phyloP scores from a whole-genome alignment of 2,113 vertebrate genomes.

The Hydrochoerus hydrochaeris region DNA sequence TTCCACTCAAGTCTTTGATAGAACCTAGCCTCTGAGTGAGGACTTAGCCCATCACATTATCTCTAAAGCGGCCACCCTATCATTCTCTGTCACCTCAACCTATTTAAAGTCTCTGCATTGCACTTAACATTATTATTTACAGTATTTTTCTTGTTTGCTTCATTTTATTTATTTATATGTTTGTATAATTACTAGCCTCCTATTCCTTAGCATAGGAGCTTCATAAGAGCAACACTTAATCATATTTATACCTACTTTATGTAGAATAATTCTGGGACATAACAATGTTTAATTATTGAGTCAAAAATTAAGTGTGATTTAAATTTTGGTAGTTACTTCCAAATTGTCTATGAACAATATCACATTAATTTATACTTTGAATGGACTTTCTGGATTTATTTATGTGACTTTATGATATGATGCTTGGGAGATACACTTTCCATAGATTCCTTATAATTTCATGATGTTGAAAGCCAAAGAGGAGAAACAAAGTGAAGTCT shows the following conservation, averaged over 20 bases:
- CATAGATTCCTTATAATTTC: neutral
- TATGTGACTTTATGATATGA: neutral
- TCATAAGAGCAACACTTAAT: neutral
- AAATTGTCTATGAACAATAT: conserved; percentile 33
- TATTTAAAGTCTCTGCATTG: neutral
- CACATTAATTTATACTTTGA: conserved; percentile 59
- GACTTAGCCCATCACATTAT: neutral
- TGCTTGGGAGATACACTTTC: neutral
- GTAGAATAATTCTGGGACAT: neutral
- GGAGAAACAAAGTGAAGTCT: neutral
- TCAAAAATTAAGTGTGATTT: conserved; percentile 22
- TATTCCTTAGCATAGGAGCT: neutral
- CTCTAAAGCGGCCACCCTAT: neutral
- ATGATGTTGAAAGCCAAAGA: neutral
- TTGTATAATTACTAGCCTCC: neutral
- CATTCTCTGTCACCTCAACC: neutral
- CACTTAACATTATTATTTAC: neutral
- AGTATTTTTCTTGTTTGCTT: neutral
- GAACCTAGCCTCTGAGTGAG: neutral
- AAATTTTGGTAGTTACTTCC: conserved; percentile 42
- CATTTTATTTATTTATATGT: neutral
- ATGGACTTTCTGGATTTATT: neutral
- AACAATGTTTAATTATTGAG: conserved; percentile 30
- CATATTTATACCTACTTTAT: neutral
- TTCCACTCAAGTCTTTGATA: neutral